phyloP scores from a whole-genome alignment of 2,888 invertebrate species.

The Agriotes lineatus region DNA sequence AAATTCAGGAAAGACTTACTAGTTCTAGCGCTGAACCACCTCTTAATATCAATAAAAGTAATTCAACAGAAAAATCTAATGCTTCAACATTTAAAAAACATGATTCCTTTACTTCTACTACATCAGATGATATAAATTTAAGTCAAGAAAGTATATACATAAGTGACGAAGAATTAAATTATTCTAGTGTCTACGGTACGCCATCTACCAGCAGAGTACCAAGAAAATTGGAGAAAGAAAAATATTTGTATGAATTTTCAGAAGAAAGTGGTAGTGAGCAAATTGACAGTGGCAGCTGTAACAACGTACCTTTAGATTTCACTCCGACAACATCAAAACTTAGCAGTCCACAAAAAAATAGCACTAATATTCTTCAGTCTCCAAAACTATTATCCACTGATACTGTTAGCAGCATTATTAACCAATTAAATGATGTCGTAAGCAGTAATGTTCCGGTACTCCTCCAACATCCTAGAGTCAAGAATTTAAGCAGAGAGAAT shows the following conservation, averaged over 20 bases:
- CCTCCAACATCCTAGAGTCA: background rate
- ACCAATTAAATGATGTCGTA: background rate
- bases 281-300: background rate
- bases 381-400: no score
- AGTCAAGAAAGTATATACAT: conserved; percentile 57
- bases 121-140: conserved; percentile 14
- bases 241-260: background rate
- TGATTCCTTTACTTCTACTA: conserved; percentile 29
- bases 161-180: conserved; percentile 75
- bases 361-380: no score
- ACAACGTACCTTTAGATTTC: background rate
- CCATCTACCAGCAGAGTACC: conserved; percentile 31
- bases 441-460: background rate
- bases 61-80: background rate
- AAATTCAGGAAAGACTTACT: background rate
- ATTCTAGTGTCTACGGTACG: conserved; percentile 67
- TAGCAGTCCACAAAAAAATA: no score
- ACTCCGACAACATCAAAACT: background rate
- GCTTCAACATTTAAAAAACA: conserved; percentile 46
- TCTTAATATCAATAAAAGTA: background rate
- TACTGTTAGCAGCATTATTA: no score
- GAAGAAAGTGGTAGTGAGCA: background rate
- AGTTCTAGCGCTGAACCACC: background rate
- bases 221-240: background rate
- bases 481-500: background rate